These are phyloP conservation scores for Myanophis thanlyinensis DNA, from an alignment of 2,113 vertebrate species.

Conservation along the genomic window DNA sequence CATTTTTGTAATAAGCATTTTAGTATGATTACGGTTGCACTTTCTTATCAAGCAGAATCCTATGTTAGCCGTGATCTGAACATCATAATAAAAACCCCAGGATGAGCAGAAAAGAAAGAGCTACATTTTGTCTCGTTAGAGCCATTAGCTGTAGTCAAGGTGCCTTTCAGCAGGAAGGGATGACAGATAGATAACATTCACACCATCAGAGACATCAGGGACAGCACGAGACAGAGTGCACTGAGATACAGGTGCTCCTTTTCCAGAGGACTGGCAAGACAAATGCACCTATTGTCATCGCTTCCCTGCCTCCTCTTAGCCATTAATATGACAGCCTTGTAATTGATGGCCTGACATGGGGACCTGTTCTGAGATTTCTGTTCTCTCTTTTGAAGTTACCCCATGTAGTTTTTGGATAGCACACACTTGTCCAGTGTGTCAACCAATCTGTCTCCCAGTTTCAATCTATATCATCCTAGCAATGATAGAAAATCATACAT, in stretches of 20 bases:
- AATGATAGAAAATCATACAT: conserved; percentile 59
- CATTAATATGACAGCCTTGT: conserved; percentile 73
- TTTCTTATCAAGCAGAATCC: neutral
- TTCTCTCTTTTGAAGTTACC: conserved; percentile 57
- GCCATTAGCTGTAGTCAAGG: conserved; percentile 70
- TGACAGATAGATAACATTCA: conserved; percentile 67
- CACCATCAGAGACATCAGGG: conserved; percentile 57
- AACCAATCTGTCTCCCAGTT: conserved; percentile 48
- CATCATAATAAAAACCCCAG: conserved; percentile 26
- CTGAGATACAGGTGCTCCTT: conserved; percentile 66
- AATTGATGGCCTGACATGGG: conserved; percentile 73
- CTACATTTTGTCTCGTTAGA: conserved; percentile 53
- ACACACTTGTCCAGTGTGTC: conserved; percentile 46
- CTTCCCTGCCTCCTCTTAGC: conserved; percentile 62
- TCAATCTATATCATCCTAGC: conserved; percentile 40
- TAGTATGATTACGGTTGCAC: neutral
- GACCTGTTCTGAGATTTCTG: conserved; percentile 66
- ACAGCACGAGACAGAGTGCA: conserved; percentile 68
- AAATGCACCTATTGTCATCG: conserved; percentile 70
- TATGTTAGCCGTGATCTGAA: neutral
- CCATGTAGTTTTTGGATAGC: conserved; percentile 59
- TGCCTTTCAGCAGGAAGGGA: conserved; percentile 76
- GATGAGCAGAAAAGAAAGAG: conserved; percentile 12
- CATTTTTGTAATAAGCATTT: neutral
- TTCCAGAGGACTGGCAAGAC: conserved; percentile 66